Base-by-base conservation (phyloP, 2,888 invertebrate species). In the Netelia fuscicornis region DNA sequence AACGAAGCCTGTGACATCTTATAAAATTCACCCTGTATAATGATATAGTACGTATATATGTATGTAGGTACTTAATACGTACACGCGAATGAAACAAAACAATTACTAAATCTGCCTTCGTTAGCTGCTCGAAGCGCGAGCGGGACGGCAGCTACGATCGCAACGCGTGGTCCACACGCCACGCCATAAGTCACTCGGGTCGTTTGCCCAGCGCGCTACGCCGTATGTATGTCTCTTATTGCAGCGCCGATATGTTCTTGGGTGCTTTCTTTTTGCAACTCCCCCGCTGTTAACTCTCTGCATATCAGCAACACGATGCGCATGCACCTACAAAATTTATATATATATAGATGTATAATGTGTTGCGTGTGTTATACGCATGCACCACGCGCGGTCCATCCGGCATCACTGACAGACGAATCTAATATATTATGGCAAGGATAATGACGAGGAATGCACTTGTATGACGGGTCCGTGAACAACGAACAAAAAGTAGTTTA, bases 81-180 rank as follows among this genome's bases (percentile, higher is more conserved):
- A 56, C 54, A 72, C 62, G 58, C 11, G 48, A 81, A 87, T 78
- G 81, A 84, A 90, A 88, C 88, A 88, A 89, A 90, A 91, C 90
- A 90, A 91, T 90, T 90, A 91, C 87, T 88, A 87, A 87, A 86
- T 86, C 87, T 85, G 88, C 68, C 89, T 90, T 90, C 90, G 90
- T 91, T 91, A 89, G 83, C 23, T 72, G 65, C 30, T 17, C 83
- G 13, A 30, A 70, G 80, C 67, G 65, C 20, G 30, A 71, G 25
- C 25, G 48, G 58, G 58, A 11, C 17, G 1, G 58, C 72, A 54
- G 48, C 75, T 42, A 75, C 60, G 75, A 30, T 52, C 54, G 30
- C 56, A 67, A 62, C 44, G 74, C 54, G 64, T 71, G 88, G 89
- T 89, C 88, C 87, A 87, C 89, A 87, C 89, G 89, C 88, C 88